A percentile compares a stretch with the other conserved stretches of the same genome.
Conservation (phyloP, 2,888 invertebrate species). For the Drosophila borborema region DNA sequence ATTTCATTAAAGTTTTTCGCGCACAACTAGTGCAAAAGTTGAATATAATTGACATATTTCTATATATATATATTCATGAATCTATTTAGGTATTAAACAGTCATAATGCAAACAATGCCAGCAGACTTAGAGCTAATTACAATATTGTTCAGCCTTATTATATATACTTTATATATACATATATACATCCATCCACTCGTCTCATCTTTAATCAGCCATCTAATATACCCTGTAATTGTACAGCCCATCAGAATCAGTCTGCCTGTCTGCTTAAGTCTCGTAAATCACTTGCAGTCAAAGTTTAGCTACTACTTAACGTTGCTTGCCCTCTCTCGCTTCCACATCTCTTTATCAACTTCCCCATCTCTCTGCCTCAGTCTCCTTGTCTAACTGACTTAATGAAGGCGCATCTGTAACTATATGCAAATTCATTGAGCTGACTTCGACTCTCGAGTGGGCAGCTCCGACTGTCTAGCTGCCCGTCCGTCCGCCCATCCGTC, state of each 20-base stretch:
- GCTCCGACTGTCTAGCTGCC: slow-evolving; percentile 24
- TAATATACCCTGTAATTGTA: slow-evolving; percentile 1
- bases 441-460: slow-evolving; percentile 31
- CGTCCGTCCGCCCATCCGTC: slow-evolving; percentile 8
- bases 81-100: too few relatives aligned
- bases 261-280: slow-evolving; percentile 33
- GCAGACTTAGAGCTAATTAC: background rate
- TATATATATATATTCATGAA: too few relatives aligned
- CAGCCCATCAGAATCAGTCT: slow-evolving; percentile 5
- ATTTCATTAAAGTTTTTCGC: too few relatives aligned
- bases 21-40: too few relatives aligned
- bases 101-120: too few relatives aligned
- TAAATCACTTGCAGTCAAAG: slow-evolving; percentile 63
- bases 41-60: too few relatives aligned
- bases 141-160: background rate
- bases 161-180: too few relatives aligned
- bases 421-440: slow-evolving; percentile 74
- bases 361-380: background rate
- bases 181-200: too few relatives aligned
- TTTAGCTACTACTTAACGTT: slow-evolving; percentile 38
- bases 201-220: background rate
- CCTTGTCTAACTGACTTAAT: background rate
- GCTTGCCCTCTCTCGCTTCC: background rate
- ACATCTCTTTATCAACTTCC: background rate
- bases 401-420: slow-evolving; percentile 20